phyloP scores from a whole-genome alignment of 1,140 invertebrate species.

The Zaprionus inermis region DNA sequence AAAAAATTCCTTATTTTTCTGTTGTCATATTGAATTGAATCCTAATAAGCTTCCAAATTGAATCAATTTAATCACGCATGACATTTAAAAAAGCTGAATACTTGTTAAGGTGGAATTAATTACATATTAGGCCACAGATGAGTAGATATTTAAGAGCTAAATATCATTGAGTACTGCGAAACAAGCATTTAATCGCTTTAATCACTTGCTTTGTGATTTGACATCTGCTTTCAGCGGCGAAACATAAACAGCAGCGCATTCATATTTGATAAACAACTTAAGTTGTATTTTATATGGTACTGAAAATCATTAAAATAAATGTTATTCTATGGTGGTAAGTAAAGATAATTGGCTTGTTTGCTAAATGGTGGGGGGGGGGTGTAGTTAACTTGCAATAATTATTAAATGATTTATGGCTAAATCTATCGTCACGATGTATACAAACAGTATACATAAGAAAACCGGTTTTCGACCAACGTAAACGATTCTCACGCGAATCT shows the following conservation, averaged over 20 bases:
- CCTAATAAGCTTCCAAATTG: too few species aligned
- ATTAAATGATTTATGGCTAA: constrained; percentile 15
- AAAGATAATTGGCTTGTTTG: background rate
- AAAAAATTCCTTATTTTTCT: too few species aligned
- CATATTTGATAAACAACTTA: background rate
- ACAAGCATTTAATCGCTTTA: background rate
- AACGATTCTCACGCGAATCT: constrained; percentile 25
- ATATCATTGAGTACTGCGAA: background rate
- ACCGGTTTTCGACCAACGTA: constrained; percentile 31
- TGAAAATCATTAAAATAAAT: background rate
- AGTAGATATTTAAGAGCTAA: background rate
- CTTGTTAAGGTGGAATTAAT: background rate
- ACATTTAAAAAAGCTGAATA: too few species aligned
- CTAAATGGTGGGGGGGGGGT: too few species aligned
- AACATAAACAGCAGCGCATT: background rate
- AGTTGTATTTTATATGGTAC: background rate
- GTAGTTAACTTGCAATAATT: constrained; percentile 6
- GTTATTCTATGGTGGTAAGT: background rate
- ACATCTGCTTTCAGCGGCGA: background rate
- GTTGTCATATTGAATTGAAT: too few species aligned
- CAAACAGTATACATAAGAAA: constrained; percentile 4
- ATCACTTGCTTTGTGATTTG: background rate
- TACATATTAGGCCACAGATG: background rate
- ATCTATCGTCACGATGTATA: constrained; percentile 16
- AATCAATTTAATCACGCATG: too few species aligned